These are phyloP conservation scores for Auanema sp. DNA, from an alignment of 2,888 invertebrate genomes.

Conservation along the genomic window DNA sequence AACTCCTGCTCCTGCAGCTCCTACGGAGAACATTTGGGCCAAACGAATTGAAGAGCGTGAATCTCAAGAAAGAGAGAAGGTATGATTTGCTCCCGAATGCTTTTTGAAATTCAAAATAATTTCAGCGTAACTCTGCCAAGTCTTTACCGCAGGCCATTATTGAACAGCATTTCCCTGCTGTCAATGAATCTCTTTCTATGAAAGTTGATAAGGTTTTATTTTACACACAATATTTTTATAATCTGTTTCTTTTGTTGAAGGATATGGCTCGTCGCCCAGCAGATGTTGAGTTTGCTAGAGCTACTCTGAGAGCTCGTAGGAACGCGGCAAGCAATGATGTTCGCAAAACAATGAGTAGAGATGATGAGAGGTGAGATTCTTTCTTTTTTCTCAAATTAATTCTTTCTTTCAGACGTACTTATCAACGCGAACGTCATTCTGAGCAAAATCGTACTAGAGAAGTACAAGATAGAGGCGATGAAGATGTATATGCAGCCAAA, in stretches of 20 bases:
- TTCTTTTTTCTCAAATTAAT: not conserved
- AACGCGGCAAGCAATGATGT: conserved; percentile 42
- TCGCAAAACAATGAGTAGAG: conserved; percentile 18
- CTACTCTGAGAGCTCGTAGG: conserved; percentile 38
- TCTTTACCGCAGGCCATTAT: conserved; percentile 36
- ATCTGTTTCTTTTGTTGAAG: conserved; percentile 3
- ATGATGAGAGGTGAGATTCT: conserved; percentile 11
- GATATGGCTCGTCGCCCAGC: conserved; percentile 36
- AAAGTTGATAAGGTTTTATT: conserved; percentile 35
- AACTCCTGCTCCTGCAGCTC: conserved; percentile 28
- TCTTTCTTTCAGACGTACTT: not conserved
- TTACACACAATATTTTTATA: not conserved
- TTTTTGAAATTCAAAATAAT: not conserved
- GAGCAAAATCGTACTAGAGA: not conserved
- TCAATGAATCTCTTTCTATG: conserved; percentile 35
- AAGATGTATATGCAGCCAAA: too few species aligned
- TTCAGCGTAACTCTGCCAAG: conserved; percentile 6
- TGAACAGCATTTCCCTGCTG: conserved; percentile 47
- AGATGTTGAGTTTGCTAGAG: conserved; percentile 42
- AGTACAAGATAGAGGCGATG: too few species aligned
- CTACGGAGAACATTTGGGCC: conserved; percentile 59
- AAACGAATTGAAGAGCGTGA: conserved; percentile 57
- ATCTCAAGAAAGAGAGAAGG: conserved; percentile 46
- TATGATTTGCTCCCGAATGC: conserved; percentile 8
- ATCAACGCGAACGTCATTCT: not conserved